phyloP scores from a whole-genome alignment of 1,140 invertebrate genomes.

The Micrasema minimum region DNA sequence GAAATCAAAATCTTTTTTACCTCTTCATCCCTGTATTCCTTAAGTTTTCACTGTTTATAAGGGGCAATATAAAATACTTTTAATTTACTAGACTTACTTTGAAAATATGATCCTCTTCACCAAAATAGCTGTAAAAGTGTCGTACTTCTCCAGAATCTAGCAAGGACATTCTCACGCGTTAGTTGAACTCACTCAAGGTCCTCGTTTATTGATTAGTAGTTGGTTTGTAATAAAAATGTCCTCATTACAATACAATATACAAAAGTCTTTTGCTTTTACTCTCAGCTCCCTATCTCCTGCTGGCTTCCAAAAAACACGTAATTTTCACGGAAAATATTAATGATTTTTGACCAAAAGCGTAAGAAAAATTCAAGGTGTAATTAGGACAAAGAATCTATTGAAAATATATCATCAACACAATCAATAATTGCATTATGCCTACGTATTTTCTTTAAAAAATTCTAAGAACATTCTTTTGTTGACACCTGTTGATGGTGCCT shows the following conservation, averaged over 20 bases:
- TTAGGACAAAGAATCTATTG: no score
- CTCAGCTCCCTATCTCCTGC: constrained; percentile 3
- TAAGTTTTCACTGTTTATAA: no score
- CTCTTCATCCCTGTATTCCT: no score
- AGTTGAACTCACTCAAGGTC: constrained; percentile 3
- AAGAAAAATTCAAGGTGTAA: background rate
- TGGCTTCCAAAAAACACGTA: constrained; percentile 9
- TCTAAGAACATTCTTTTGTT: background rate
- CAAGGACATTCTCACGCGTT: constrained; percentile 32
- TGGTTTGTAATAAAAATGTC: constrained; percentile 24
- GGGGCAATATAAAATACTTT: no score
- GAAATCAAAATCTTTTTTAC: no score
- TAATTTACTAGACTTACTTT: no score
- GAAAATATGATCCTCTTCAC: background rate
- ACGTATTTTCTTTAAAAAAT: background rate
- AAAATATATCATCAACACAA: no score
- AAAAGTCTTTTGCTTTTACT: background rate
- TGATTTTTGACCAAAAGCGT: constrained; percentile 23
- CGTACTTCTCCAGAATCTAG: constrained; percentile 10
- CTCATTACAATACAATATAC: background rate
- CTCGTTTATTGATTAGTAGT: constrained; percentile 24
- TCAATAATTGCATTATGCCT: no score
- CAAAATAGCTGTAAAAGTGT: background rate
- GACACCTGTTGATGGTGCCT: no score
- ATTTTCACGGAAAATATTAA: constrained; percentile 15